A percentile compares a stretch with the other conserved stretches of the same genome.
These are phyloP conservation scores for Scyliorhinus canicula DNA, from an alignment of 2,797 vertebrate genomes.

Conservation along the genomic window DNA sequence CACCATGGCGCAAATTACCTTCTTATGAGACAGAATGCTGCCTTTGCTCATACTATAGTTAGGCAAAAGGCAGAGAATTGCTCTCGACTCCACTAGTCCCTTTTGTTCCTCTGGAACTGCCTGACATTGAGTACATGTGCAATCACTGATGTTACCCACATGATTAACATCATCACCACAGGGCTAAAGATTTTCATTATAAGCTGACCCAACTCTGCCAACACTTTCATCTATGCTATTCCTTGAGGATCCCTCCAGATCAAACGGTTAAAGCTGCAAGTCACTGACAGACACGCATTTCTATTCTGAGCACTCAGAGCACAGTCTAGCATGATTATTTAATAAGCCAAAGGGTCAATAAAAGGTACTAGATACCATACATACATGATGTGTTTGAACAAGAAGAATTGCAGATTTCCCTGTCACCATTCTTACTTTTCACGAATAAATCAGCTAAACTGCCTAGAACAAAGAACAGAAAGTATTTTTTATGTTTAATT, in stretches of 20 bases:
- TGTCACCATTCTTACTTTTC: not conserved
- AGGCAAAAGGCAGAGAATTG: not conserved
- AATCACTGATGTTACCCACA: not conserved
- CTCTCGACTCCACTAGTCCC: not conserved
- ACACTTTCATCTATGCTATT: slow-evolving; percentile 17
- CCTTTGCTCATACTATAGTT: too few relatives aligned
- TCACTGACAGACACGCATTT: not conserved
- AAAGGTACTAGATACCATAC: not conserved
- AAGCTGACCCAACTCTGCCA: not conserved
- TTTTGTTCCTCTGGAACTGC: not conserved
- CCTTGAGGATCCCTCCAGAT: not conserved
- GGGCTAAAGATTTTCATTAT: slow-evolving; percentile 5
- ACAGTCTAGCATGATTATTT: not conserved
- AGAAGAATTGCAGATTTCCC: slow-evolving; percentile 12
- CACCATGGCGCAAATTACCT: too few relatives aligned
- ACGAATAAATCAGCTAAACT: not conserved
- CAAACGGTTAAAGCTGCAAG: not conserved
- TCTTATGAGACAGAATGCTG: too few relatives aligned
- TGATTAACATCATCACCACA: slow-evolving; percentile 13
- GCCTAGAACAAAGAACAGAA: not conserved
- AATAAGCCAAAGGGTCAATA: not conserved
- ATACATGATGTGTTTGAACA: not conserved
- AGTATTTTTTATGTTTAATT: not conserved
- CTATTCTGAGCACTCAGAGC: not conserved
- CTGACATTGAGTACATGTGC: not conserved